Conservation (phyloP, 2,888 invertebrate species). For the Papilio elwesi region DNA sequence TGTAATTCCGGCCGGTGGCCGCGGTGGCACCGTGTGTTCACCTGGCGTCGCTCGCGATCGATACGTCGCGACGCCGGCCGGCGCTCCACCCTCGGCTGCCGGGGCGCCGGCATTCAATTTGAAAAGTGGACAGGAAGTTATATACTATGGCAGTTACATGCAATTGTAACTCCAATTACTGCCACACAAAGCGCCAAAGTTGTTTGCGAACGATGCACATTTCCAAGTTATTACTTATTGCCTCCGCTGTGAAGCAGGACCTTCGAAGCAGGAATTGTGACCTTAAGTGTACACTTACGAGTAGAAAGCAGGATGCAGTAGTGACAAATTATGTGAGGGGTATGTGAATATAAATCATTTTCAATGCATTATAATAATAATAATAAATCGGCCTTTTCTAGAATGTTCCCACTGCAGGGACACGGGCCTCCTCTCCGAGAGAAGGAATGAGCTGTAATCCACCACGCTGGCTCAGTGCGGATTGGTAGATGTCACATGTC, state of each 20-base stretch:
- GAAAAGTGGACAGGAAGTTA: slow-evolving; percentile 33
- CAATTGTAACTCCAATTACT: slow-evolving; percentile 16
- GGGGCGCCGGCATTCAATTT: slow-evolving; percentile 21
- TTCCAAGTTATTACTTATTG: slow-evolving; percentile 21
- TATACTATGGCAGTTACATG: not conserved
- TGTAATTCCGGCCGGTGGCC: slow-evolving; percentile 11
- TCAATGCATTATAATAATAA: too few species aligned
- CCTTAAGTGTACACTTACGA: not conserved
- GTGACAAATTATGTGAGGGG: too few species aligned
- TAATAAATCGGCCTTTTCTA: too few species aligned
- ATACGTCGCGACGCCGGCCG: slow-evolving; percentile 34
- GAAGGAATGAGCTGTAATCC: too few species aligned
- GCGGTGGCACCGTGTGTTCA: slow-evolving; percentile 2
- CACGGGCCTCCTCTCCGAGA: too few species aligned
- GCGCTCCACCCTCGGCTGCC: not conserved
- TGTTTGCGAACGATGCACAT: not conserved
- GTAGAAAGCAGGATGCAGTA: not conserved
- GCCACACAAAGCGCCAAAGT: not conserved
- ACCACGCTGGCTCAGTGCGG: too few species aligned
- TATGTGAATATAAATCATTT: too few species aligned
- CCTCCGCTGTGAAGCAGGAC: slow-evolving; percentile 6
- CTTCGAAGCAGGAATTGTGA: slow-evolving; percentile 1
- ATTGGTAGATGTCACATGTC: too few species aligned
- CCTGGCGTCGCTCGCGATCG: slow-evolving; percentile 38
- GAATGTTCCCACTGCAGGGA: too few species aligned